Evolutionary conservation across 2,797 vertebrate species (phyloP).

Genomic region (Leuciscus waleckii): DNA sequence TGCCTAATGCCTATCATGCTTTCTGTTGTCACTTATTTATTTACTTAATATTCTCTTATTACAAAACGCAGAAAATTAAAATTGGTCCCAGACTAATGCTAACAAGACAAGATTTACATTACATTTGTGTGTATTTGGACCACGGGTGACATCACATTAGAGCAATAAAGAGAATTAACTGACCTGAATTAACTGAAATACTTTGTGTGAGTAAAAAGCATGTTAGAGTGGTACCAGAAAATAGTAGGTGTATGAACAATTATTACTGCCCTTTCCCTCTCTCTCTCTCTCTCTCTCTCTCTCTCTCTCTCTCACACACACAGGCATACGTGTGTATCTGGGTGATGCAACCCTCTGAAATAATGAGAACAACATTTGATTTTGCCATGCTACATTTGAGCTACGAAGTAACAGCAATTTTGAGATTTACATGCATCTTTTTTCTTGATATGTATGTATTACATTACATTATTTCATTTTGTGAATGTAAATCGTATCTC

Average conservation of each 20-base stretch:
- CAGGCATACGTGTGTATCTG: neutral
- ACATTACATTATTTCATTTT: neutral
- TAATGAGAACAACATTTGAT: constrained; percentile 39
- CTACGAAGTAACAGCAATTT: neutral
- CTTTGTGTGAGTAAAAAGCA: neutral
- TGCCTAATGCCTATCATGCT: constrained; percentile 48
- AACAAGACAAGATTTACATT: constrained; percentile 45
- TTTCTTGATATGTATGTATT: neutral
- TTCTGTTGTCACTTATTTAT: constrained; percentile 47
- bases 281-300: neutral
- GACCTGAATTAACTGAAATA: neutral
- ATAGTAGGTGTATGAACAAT: constrained; percentile 25
- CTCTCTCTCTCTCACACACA: neutral
- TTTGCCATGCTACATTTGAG: constrained; percentile 13
- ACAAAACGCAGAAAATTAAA: constrained; percentile 39
- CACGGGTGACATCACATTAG: too few species aligned
- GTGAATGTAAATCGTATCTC: constrained; percentile 3
- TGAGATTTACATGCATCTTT: neutral
- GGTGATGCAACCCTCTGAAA: constrained; percentile 61
- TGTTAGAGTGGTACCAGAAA: neutral
- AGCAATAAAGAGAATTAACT: constrained; percentile 4
- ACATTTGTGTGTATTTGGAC: neutral
- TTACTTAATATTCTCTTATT: constrained; percentile 46
- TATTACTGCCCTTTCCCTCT: neutral
- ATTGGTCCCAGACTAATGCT: constrained; percentile 41